Percentiles rank a stretch among this genome's conserved stretches.
These are phyloP conservation scores for Zalophus californianus DNA, from an alignment of 2,797 vertebrate genomes.

Conservation along the genomic window DNA sequence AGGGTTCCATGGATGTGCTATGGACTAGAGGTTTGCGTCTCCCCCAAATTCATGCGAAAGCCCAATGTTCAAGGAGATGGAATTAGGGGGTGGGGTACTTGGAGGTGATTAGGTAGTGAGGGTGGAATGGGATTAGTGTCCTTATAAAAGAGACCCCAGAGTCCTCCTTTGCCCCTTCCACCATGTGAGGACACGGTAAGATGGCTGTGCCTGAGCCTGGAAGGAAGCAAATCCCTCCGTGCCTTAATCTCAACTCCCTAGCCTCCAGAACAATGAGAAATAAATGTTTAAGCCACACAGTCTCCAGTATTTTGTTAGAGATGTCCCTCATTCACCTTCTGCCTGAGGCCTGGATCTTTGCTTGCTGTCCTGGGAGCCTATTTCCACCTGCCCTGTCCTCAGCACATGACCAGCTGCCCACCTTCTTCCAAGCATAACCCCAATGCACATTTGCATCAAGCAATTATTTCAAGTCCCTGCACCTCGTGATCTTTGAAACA, in stretches of 20 bases:
- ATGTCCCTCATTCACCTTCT: too few species aligned
- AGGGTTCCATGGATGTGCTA: rapidly evolving
- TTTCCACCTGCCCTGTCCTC: background rate
- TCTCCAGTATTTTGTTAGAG: rapidly evolving
- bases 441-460: rapidly evolving
- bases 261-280: background rate
- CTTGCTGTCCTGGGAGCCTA: background rate
- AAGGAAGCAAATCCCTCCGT: background rate
- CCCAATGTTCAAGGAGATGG: too few species aligned
- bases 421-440: rapidly evolving
- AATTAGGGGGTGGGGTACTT: background rate
- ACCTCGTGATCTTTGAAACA: background rate
- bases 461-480: background rate
- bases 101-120: background rate
- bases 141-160: background rate
- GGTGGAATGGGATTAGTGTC: background rate
- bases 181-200: background rate
- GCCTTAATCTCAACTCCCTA: background rate
- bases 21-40: background rate
- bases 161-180: too few species aligned
- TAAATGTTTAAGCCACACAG: background rate
- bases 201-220: background rate
- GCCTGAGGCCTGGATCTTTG: rapidly evolving
- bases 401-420: background rate
- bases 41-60: background rate